Evolutionary conservation across 2,797 vertebrate species (phyloP), one percentile per base, ranked within the genome.

Genomic region (Brachyalestes nurse): DNA sequence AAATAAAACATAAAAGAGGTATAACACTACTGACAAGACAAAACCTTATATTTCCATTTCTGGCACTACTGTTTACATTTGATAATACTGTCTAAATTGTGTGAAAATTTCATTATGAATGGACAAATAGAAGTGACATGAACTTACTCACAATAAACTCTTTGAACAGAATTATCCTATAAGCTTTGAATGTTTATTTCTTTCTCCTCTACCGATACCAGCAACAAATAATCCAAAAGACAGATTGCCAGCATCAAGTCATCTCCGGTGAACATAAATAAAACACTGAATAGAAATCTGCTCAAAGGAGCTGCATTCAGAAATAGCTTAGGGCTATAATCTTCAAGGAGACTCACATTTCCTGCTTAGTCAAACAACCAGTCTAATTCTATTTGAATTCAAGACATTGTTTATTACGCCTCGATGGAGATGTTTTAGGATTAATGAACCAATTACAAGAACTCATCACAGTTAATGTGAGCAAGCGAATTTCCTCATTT

Each of bases 361-460:
- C 69, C 2, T 53, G 47, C 47, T 13, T 7, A 21, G 71, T 57
- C 71, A 40, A 17, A 57, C 53, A 38, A 7, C 71, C 19, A 55
- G 6, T 57, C 28, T 49, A 70, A 51, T 23, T 72, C 70, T 34
- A 34, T 23, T 72, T 23, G 25, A 40, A 40, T 58, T 38, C n/a
- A 57, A 57, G 19, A 58, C 19, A 14, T 38, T 55, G 47, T 72
- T 72, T 23, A 55, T 34, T 17, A 53, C 14, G 53, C 71, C 51
- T 38, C 10, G 25, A 40, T 57, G 17, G 49, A 53, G 51, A 66
- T 16, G n/a, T 53, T 10, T 49, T 2, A 49, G 6, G 7, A 57
- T 73, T 80, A 73, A 80, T 21, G 16, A 58, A 12, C 14, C 61
- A 65, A 40, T 78, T 53, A 73, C 14, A 34, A 53, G 45, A 16